Percentiles rank a stretch among this genome's conserved stretches.
Evolutionary conservation across 1,140 invertebrate genomes (phyloP).

Genomic region (Nebria ingens): DNA sequence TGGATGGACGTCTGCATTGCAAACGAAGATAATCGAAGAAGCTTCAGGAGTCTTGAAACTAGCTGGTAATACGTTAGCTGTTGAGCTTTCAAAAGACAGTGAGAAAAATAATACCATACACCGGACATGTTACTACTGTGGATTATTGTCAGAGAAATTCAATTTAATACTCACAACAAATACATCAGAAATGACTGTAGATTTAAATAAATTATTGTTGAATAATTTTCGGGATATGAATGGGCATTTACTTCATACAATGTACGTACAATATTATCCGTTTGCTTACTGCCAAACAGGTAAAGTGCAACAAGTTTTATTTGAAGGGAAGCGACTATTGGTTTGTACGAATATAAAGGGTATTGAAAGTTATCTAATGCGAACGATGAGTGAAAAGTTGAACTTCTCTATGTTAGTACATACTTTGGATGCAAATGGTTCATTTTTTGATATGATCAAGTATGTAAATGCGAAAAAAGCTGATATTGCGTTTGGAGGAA

Average conservation of each 20-base stretch:
- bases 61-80: not conserved
- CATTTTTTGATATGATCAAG: conserved; percentile 1
- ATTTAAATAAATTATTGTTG: not conserved
- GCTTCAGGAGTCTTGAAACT: not conserved
- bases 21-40: not conserved
- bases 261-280: not conserved
- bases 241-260: not conserved
- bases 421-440: not conserved
- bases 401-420: not conserved
- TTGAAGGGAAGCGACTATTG: not conserved
- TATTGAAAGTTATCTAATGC: not conserved
- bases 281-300: not conserved
- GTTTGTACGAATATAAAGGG: not conserved
- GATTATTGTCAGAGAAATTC: not conserved
- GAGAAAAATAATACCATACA: not conserved
- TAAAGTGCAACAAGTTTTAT: not conserved
- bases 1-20: not conserved
- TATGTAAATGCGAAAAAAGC: not conserved
- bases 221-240: not conserved
- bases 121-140: not conserved
- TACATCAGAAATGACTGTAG: not conserved
- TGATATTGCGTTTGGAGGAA: not conserved
- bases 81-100: not conserved
- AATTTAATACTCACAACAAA: not conserved
- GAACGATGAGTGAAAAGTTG: not conserved